phyloP scores from a whole-genome alignment of 2,797 vertebrate genomes.

The Eulemur coronatus region DNA sequence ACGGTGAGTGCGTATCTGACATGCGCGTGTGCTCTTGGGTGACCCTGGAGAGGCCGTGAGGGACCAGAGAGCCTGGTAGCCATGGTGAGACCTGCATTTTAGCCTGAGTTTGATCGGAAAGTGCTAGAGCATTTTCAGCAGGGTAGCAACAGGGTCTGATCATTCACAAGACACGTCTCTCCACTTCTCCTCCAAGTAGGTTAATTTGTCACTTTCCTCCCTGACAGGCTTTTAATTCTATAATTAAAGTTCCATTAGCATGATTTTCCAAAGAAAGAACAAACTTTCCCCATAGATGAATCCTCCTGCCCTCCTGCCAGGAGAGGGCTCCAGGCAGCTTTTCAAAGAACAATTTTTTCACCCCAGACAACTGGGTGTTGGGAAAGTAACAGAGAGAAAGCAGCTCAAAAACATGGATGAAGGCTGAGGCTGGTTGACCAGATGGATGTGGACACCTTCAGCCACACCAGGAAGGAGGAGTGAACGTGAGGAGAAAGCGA shows the following conservation, averaged over 20 bases:
- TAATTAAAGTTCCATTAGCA: neutral
- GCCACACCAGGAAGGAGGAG: neutral
- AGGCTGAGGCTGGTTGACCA: neutral
- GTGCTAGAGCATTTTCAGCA: neutral
- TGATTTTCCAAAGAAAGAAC: neutral
- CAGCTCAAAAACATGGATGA: neutral
- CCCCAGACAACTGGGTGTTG: no score
- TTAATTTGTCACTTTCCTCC: neutral
- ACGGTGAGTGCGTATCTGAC: no score
- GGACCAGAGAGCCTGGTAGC: neutral
- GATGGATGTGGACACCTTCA: neutral
- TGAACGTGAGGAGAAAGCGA: neutral
- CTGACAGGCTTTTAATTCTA: neutral
- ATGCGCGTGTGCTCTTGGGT: no score
- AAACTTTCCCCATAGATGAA: neutral
- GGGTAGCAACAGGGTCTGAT: neutral
- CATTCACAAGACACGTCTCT: neutral
- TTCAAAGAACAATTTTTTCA: neutral
- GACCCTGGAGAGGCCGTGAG: neutral
- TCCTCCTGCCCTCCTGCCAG: no score
- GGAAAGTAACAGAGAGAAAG: no score
- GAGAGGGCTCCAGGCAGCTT: neutral
- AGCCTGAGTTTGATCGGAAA: neutral
- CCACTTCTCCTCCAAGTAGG: neutral
- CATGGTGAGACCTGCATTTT: neutral